Conservation (phyloP, 2,113 vertebrate species). For the Rhynchomys soricoides region DNA sequence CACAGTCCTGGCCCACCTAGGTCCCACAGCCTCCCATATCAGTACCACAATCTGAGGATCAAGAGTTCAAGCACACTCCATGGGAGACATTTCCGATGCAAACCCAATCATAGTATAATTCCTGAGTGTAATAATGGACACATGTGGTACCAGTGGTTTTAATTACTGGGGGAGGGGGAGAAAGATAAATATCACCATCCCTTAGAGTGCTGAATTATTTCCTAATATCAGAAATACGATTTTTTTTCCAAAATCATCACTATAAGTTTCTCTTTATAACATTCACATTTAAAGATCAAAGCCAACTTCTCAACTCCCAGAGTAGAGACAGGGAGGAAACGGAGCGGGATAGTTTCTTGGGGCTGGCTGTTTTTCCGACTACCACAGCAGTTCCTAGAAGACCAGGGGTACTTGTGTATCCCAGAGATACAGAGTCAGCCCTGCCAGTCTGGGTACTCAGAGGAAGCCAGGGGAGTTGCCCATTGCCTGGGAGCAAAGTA, state of each 20-base stretch:
- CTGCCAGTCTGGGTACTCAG: neutral
- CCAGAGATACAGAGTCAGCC: rapidly evolving
- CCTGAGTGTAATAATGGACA: neutral
- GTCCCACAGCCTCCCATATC: neutral
- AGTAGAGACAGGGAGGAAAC: rapidly evolving
- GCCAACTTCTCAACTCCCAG: neutral
- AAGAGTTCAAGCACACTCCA: neutral
- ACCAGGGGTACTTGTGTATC: neutral
- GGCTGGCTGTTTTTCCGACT: rapidly evolving
- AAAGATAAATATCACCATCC: neutral
- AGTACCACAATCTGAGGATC: neutral
- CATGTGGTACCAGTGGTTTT: neutral
- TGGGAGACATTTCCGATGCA: neutral
- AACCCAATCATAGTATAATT: neutral
- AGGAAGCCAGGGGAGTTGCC: no score
- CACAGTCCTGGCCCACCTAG: neutral
- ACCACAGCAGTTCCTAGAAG: no score
- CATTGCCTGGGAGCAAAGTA: neutral
- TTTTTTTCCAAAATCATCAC: neutral
- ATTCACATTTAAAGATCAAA: neutral
- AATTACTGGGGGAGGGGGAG: neutral
- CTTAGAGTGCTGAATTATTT: neutral
- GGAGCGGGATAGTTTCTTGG: rapidly evolving
- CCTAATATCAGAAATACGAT: neutral
- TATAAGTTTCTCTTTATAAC: neutral